Percentiles rank a stretch among this genome's conserved stretches.
These are phyloP conservation scores for Zenarchopterus dispar DNA, from an alignment of 2,797 vertebrate genomes.

Conservation along the genomic window DNA sequence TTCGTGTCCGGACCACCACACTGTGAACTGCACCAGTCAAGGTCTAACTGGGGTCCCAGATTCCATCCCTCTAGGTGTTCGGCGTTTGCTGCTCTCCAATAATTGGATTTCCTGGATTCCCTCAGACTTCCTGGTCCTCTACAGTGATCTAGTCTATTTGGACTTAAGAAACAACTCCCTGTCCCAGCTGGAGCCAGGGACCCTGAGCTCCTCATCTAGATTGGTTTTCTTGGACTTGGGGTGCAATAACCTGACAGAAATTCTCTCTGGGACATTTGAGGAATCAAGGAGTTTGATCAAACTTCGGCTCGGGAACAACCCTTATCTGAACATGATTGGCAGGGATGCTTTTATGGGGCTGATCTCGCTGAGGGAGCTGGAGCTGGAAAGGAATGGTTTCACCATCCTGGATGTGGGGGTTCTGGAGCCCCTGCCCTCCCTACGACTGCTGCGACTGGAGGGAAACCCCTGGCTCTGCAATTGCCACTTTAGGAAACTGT, in stretches of 20 bases:
- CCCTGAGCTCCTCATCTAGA: slow-evolving; percentile 87
- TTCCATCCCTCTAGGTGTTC: slow-evolving; percentile 88
- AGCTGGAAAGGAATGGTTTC: slow-evolving; percentile 88
- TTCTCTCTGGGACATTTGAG: slow-evolving; percentile 86
- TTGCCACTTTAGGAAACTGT: slow-evolving; percentile 91
- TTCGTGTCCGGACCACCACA: slow-evolving; percentile 90
- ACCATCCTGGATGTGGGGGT: slow-evolving; percentile 83
- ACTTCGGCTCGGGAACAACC: slow-evolving; percentile 88
- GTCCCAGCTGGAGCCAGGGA: slow-evolving; percentile 86
- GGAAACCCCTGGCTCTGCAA: slow-evolving; percentile 94
- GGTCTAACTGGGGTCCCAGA: slow-evolving; percentile 89
- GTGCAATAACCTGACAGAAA: slow-evolving; percentile 91
- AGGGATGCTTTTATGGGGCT: slow-evolving; percentile 86
- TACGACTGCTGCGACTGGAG: slow-evolving; percentile 86
- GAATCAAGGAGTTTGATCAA: slow-evolving; percentile 89
- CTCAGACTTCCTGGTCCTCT: slow-evolving; percentile 90
- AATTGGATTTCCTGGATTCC: slow-evolving; percentile 91
- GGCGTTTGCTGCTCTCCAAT: slow-evolving; percentile 89
- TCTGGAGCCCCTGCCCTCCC: slow-evolving; percentile 86
- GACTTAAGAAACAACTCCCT: slow-evolving; percentile 93
- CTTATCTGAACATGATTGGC: slow-evolving; percentile 85
- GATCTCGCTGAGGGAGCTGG: slow-evolving; percentile 89
- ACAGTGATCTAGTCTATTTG: slow-evolving; percentile 91
- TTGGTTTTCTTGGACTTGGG: slow-evolving; percentile 91
- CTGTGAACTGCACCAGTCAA: slow-evolving; percentile 89